phyloP scores from a whole-genome alignment of 2,888 invertebrate genomes.

The Entomobrya multifasciata region DNA sequence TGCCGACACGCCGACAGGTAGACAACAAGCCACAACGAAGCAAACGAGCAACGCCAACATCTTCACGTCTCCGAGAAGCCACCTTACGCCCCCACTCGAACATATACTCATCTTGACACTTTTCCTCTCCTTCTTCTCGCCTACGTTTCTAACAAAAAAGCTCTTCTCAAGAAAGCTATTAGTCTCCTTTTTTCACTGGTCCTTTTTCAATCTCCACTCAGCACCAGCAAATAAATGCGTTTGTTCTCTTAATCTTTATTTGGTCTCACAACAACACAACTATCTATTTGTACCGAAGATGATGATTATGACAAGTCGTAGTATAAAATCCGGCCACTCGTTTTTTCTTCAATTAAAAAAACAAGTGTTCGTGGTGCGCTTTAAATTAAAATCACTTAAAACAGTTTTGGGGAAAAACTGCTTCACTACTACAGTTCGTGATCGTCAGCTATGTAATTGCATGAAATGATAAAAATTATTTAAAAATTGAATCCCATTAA shows the following conservation, averaged over 20 bases:
- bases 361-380: slow-evolving; percentile 39
- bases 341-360: not conserved
- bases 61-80: slow-evolving; percentile 61
- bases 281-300: slow-evolving; percentile 39
- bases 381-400: not conserved
- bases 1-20: slow-evolving; percentile 37
- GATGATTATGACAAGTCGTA: not conserved
- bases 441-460: slow-evolving; percentile 46
- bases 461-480: slow-evolving; percentile 1
- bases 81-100: slow-evolving; percentile 57
- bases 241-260: not conserved
- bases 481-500: not conserved
- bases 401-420: too few species aligned
- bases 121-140: slow-evolving; percentile 16
- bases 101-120: slow-evolving; percentile 64
- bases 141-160: not conserved
- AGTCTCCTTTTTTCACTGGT: not conserved
- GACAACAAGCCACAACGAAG: slow-evolving; percentile 60
- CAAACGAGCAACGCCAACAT: slow-evolving; percentile 57
- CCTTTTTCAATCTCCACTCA: not conserved
- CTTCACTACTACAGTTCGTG: slow-evolving; percentile 26
- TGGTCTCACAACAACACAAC: slow-evolving; percentile 17
- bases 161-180: slow-evolving; percentile 55
- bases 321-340: not conserved
- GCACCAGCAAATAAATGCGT: too few species aligned